Percentiles rank a stretch among this genome's conserved stretches.
phyloP scores from a whole-genome alignment of 2,113 vertebrate species.

The Antigone vipio region DNA sequence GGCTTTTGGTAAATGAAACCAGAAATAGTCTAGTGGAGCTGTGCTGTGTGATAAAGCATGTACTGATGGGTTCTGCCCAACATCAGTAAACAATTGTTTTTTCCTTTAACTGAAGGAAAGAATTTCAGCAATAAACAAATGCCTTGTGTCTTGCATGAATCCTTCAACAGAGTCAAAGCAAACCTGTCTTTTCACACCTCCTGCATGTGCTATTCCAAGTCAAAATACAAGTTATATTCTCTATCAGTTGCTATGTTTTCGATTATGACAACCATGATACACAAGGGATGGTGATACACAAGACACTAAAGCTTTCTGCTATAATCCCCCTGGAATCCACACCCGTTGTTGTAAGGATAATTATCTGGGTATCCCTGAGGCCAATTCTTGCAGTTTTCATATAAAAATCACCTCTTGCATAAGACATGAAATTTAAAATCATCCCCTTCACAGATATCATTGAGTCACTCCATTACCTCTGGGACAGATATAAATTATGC shows the following conservation, averaged over 20 bases:
- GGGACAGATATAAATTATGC: constrained; percentile 77
- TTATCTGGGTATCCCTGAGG: constrained; percentile 78
- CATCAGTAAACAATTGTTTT: constrained; percentile 4
- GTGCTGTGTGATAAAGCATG: background rate
- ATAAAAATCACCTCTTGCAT: constrained; percentile 81
- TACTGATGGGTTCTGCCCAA: background rate
- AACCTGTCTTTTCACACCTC: constrained; percentile 27
- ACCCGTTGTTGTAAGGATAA: constrained; percentile 75
- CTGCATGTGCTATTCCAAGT: background rate
- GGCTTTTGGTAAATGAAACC: background rate
- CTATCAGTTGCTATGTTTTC: constrained; percentile 25
- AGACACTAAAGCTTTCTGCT: background rate
- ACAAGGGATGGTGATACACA: background rate
- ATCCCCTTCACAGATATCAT: constrained; percentile 72
- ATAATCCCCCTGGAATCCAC: constrained; percentile 49
- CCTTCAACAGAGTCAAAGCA: constrained; percentile 20
- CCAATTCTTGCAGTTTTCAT: constrained; percentile 75
- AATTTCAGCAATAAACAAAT: constrained; percentile 43
- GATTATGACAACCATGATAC: background rate
- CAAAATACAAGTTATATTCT: constrained; percentile 1
- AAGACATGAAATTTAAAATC: constrained; percentile 82
- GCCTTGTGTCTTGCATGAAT: background rate
- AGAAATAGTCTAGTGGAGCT: background rate
- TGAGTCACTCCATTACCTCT: constrained; percentile 77
- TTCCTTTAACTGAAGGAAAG: background rate